These are phyloP conservation scores for Alosa sapidissima DNA, from an alignment of 2,797 vertebrate species.

Conservation along the genomic window DNA sequence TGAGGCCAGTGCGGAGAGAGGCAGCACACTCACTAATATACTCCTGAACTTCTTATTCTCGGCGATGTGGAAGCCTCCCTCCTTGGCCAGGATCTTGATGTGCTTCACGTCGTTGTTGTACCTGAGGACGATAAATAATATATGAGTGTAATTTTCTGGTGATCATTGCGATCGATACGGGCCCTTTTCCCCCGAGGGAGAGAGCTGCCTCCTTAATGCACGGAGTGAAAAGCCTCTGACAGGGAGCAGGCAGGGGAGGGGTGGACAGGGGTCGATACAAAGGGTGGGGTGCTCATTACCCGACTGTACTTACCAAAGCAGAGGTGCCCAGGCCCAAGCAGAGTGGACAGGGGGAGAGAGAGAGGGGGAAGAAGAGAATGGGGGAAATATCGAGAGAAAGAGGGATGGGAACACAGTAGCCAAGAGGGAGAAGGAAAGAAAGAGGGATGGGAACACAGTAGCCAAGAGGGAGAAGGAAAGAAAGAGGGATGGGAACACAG, in stretches of 20 bases:
- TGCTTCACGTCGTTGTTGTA: slow-evolving; percentile 99
- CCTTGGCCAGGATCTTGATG: slow-evolving; percentile 98
- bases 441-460: not conserved
- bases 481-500: too few relatives aligned
- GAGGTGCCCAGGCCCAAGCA: slow-evolving; percentile 27
- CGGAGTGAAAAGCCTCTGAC: slow-evolving; percentile 77
- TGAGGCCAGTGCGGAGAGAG: not conserved
- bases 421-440: not conserved
- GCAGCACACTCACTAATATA: slow-evolving; percentile 89
- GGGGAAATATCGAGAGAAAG: too few relatives aligned
- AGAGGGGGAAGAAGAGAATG: too few relatives aligned
- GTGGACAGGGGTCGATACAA: slow-evolving; percentile 63
- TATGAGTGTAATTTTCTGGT: slow-evolving; percentile 93
- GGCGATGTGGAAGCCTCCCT: slow-evolving; percentile 92
- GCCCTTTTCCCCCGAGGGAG: slow-evolving; percentile 72
- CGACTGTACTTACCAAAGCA: slow-evolving; percentile 67
- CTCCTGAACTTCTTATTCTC: slow-evolving; percentile 98
- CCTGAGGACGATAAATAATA: slow-evolving; percentile 92
- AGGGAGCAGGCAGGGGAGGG: slow-evolving; percentile 38
- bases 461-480: not conserved
- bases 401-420: too few relatives aligned
- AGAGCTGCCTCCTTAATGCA: slow-evolving; percentile 71
- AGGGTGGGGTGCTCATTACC: slow-evolving; percentile 74
- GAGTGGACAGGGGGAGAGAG: not conserved
- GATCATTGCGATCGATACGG: slow-evolving; percentile 89